Percentiles rank a stretch among this genome's conserved stretches.
Conservation (phyloP, 2,888 invertebrate genomes). For the Mycogona germanica region DNA sequence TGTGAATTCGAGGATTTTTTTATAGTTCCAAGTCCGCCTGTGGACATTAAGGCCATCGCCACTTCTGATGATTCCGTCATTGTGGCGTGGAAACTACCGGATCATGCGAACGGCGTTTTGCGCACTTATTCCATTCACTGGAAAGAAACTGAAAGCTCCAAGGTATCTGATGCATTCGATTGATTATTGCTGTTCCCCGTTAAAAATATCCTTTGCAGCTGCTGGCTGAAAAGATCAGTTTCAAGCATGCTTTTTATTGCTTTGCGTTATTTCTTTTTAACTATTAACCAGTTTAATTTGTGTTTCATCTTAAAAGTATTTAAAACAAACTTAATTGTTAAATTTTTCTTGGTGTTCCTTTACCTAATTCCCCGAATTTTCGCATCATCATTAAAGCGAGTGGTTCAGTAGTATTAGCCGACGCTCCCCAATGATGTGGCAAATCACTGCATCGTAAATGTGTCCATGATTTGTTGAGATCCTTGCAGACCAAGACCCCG, state of each 20-base stretch:
- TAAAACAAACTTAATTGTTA: background rate
- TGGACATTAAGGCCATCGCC: constrained; percentile 82
- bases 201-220: background rate
- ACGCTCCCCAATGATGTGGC: too few species aligned
- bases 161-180: too few species aligned
- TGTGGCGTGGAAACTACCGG: constrained; percentile 87
- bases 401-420: too few species aligned
- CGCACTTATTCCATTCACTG: constrained; percentile 87
- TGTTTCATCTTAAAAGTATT: background rate
- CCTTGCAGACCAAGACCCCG: background rate
- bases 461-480: background rate
- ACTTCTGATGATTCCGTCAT: constrained; percentile 84
- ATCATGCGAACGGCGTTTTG: constrained; percentile 82
- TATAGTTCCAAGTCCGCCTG: constrained; percentile 82
- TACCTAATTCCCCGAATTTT: too few species aligned
- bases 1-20: constrained; percentile 14
- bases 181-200: background rate
- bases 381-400: too few species aligned
- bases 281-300: background rate
- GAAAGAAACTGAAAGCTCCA: constrained; percentile 31
- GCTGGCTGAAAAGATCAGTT: constrained; percentile 24
- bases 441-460: too few species aligned
- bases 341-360: too few species aligned
- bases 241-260: background rate
- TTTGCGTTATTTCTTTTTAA: too few species aligned